A percentile compares a stretch with the other conserved stretches of the same genome.
These are phyloP conservation scores for Drosophila melanosoma DNA, from an alignment of 2,888 invertebrate genomes.

Conservation along the genomic window DNA sequence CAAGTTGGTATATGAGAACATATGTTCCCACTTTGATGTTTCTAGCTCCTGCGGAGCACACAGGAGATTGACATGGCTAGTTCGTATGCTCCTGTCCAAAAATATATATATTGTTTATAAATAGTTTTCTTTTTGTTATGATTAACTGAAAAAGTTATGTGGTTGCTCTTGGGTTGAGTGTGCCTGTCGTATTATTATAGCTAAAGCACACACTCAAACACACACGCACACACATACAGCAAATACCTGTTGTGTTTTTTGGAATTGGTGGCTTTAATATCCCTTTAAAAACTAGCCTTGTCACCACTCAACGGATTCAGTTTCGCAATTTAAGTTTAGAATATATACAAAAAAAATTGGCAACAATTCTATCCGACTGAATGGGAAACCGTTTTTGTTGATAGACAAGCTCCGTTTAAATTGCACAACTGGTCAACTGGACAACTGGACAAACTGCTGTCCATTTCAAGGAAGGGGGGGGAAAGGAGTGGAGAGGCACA, in stretches of 20 bases:
- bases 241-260: constrained; percentile 30
- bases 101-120: neutral
- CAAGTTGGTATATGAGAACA: no score
- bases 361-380: neutral
- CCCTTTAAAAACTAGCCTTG: neutral
- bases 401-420: constrained; percentile 1
- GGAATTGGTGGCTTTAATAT: neutral
- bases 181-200: constrained; percentile 19
- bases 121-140: constrained; percentile 11
- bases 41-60: no score
- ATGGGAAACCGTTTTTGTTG: neutral
- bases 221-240: constrained; percentile 29
- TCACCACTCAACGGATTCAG: neutral
- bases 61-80: neutral
- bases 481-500: neutral
- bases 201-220: neutral
- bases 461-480: neutral
- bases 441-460: constrained; percentile 3
- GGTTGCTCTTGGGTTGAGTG: constrained; percentile 29
- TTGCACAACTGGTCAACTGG: neutral
- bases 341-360: neutral
- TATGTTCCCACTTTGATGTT: neutral
- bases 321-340: neutral
- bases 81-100: neutral
- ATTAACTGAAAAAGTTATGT: constrained; percentile 37